Conservation (phyloP, 1,140 invertebrate genomes). For the Penaeus vannamei region DNA sequence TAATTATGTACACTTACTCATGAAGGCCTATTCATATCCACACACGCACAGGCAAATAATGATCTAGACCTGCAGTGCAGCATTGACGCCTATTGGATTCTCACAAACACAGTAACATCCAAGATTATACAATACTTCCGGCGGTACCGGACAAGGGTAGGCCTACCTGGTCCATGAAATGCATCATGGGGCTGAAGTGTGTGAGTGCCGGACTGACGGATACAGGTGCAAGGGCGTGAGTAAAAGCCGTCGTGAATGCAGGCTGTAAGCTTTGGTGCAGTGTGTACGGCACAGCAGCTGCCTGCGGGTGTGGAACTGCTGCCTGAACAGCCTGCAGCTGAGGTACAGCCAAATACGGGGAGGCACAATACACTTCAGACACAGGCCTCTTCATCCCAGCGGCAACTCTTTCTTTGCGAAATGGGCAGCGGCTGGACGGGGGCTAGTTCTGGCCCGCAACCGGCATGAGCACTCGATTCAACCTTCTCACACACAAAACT, state of each 20-base stretch:
- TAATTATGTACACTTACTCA: no score
- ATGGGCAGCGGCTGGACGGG: neutral
- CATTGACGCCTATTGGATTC: no score
- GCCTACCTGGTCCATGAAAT: constrained; percentile 61
- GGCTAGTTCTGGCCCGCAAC: no score
- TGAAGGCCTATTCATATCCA: no score
- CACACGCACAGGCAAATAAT: no score
- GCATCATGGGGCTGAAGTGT: constrained; percentile 60
- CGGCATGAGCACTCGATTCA: no score
- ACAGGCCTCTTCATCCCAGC: constrained; percentile 63
- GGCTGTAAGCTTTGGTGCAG: constrained; percentile 48
- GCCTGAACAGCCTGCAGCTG: constrained; percentile 54
- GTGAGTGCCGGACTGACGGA: constrained; percentile 51
- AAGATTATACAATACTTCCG: no score
- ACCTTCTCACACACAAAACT: no score
- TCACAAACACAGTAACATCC: no score
- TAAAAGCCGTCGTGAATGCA: constrained; percentile 55
- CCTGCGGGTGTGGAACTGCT: constrained; percentile 49
- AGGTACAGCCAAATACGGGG: constrained; percentile 50
- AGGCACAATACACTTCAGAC: constrained; percentile 58
- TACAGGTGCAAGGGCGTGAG: constrained; percentile 48
- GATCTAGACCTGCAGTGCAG: no score
- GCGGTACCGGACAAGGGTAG: no score
- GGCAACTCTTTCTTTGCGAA: constrained; percentile 41
- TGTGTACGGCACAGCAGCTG: constrained; percentile 47